phyloP scores from a whole-genome alignment of 1,140 invertebrate species.

The Heliconius nattereri region DNA sequence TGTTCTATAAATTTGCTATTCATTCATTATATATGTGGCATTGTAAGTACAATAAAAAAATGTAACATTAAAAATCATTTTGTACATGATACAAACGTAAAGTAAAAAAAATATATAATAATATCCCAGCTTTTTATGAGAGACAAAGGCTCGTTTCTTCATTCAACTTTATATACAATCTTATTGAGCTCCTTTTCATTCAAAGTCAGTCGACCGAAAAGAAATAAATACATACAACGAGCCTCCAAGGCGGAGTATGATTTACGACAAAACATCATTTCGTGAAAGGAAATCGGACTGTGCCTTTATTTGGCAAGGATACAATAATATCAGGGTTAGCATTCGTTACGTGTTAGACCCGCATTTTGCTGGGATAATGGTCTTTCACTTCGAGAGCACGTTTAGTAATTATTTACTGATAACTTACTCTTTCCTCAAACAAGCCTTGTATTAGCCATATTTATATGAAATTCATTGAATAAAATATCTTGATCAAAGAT shows the following conservation, averaged over 20 bases:
- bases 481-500: neutral
- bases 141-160: slow-evolving; percentile 37
- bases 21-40: no score
- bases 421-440: neutral
- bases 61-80: neutral
- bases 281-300: slow-evolving; percentile 25
- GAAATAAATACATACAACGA: slow-evolving; percentile 55
- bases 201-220: slow-evolving; percentile 47
- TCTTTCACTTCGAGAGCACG: neutral
- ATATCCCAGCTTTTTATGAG: slow-evolving; percentile 33
- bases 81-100: neutral
- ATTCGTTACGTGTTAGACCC: neutral
- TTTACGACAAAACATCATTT: slow-evolving; percentile 54
- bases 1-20: no score
- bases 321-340: slow-evolving; percentile 19
- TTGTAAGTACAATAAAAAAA: neutral
- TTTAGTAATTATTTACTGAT: slow-evolving; percentile 6
- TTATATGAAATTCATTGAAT: neutral
- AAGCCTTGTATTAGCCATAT: neutral
- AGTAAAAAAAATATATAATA: slow-evolving; percentile 30
- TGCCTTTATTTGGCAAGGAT: slow-evolving; percentile 44
- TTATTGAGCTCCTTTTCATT: slow-evolving; percentile 43
- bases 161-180: slow-evolving; percentile 32
- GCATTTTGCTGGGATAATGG: neutral
- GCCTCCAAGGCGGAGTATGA: slow-evolving; percentile 43